These are phyloP conservation scores for Aleiodes testaceus DNA, from an alignment of 2,888 invertebrate genomes.

Conservation along the genomic window DNA sequence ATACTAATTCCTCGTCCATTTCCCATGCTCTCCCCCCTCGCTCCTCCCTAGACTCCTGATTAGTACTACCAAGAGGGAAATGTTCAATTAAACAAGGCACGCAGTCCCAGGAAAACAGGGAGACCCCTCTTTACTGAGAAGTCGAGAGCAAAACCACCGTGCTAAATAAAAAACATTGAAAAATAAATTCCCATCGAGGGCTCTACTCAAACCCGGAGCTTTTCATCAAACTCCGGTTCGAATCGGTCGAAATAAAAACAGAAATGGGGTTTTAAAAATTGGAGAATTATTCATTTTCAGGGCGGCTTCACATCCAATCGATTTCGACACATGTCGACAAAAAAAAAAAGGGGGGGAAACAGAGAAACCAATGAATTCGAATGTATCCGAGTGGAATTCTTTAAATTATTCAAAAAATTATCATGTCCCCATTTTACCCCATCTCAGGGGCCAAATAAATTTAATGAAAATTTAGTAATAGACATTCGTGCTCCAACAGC, in stretches of 20 bases:
- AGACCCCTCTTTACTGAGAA: neutral
- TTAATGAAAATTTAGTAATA: constrained; percentile 5
- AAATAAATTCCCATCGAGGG: constrained; percentile 34
- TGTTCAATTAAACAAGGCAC: constrained; percentile 25
- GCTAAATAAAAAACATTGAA: constrained; percentile 27
- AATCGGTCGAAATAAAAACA: constrained; percentile 36
- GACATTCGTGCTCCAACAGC: constrained; percentile 36
- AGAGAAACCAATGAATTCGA: no score
- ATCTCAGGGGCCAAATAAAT: no score
- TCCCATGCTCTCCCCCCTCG: neutral
- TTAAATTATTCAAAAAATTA: no score
- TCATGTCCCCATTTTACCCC: no score
- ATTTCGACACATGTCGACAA: constrained; percentile 20
- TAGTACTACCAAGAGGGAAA: constrained; percentile 20
- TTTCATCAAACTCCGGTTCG: constrained; percentile 39
- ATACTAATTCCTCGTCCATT: neutral
- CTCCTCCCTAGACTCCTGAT: neutral
- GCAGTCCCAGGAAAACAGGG: neutral
- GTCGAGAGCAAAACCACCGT: neutral
- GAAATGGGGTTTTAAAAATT: constrained; percentile 17
- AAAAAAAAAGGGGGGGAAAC: neutral
- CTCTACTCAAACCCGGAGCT: constrained; percentile 37
- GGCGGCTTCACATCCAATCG: constrained; percentile 43
- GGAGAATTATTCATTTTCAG: constrained; percentile 29
- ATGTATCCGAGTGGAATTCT: neutral